Percentiles rank a stretch among this genome's conserved stretches.
Evolutionary conservation across 1,140 invertebrate genomes (phyloP).

Genomic region (Plectrocnemia conspersa): DNA sequence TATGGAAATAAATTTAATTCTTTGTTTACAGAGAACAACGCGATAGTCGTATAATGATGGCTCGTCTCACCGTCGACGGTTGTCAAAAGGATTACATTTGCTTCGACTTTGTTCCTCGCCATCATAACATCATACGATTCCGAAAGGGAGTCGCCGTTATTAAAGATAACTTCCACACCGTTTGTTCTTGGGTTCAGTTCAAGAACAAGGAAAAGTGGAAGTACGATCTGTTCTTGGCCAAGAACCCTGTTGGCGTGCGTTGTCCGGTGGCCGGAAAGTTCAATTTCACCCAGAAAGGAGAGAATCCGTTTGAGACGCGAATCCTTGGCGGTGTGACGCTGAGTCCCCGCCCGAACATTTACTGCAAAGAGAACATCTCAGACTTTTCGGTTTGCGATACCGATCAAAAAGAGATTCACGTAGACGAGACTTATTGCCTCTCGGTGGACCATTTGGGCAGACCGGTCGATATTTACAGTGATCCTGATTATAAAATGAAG

Average conservation of each 20-base stretch:
- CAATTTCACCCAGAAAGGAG: constrained; percentile 84
- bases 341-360: constrained; percentile 85
- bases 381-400: constrained; percentile 91
- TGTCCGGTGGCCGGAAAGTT: constrained; percentile 97
- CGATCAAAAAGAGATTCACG: constrained; percentile 87
- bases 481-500: constrained; percentile 94
- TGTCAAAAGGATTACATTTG: constrained; percentile 98
- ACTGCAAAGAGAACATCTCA: constrained; percentile 90
- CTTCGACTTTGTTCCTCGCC: constrained; percentile 91
- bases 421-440: constrained; percentile 93
- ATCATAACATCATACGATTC: constrained; percentile 92
- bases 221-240: constrained; percentile 83
- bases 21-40: constrained; percentile 64
- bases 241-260: constrained; percentile 85
- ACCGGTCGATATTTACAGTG: constrained; percentile 92
- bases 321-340: constrained; percentile 92
- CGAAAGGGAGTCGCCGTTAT: constrained; percentile 86
- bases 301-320: constrained; percentile 83
- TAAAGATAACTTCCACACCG: constrained; percentile 83
- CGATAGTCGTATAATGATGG: constrained; percentile 89
- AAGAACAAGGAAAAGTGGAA: constrained; percentile 79
- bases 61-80: constrained; percentile 90
- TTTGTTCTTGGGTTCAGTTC: constrained; percentile 92
- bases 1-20: not conserved
- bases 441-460: constrained; percentile 91